Evolutionary conservation across 2,888 invertebrate genomes (phyloP).

Genomic region (Lamproptera curius): DNA sequence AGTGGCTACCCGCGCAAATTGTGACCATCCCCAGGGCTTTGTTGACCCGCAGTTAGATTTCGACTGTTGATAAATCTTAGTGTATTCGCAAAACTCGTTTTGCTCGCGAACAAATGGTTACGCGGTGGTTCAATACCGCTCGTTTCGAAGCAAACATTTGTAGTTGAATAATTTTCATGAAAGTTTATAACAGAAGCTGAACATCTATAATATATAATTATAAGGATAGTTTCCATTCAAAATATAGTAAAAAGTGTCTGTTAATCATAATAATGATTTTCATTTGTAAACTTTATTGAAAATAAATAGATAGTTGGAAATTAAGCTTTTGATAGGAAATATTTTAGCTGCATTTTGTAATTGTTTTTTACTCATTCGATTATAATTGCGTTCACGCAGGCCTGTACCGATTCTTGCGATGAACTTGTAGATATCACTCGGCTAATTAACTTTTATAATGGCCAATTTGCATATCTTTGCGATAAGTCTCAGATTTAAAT

Average conservation of each 20-base stretch:
- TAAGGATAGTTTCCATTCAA: no score
- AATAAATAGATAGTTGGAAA: background rate
- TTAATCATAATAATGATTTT: background rate
- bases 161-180: no score
- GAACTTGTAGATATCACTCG: constrained; percentile 14
- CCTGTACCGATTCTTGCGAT: constrained; percentile 11
- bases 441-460: constrained; percentile 32
- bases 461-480: constrained; percentile 31
- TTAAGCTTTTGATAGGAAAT: background rate
- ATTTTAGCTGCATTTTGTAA: background rate
- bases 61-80: constrained; percentile 37
- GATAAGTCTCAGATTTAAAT: constrained; percentile 31
- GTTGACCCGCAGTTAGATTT: constrained; percentile 38
- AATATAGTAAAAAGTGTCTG: background rate
- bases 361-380: background rate
- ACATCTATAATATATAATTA: no score
- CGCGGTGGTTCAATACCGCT: background rate
- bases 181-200: no score
- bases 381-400: background rate
- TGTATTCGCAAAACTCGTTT: constrained; percentile 34
- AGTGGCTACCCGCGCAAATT: constrained; percentile 42
- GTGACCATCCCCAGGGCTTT: constrained; percentile 37
- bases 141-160: no score
- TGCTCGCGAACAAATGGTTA: constrained; percentile 17
- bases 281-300: background rate